Evolutionary conservation across 2,888 invertebrate genomes (phyloP).

Genomic region (Hipparchia semele): DNA sequence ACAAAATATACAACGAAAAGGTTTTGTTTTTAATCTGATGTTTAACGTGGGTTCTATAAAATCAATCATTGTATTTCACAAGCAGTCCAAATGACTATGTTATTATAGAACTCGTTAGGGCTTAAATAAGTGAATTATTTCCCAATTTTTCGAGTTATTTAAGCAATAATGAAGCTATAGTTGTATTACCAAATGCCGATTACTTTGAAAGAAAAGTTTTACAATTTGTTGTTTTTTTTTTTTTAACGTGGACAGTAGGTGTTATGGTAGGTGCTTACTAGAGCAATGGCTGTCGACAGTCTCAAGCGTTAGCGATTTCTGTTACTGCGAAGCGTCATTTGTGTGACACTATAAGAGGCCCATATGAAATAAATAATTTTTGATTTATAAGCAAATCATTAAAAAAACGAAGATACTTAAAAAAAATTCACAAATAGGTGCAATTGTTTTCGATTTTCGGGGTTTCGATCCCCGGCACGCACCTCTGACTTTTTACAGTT

Average conservation of each 20-base stretch:
- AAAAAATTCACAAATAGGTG: no score
- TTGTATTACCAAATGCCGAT: neutral
- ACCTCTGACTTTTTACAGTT: no score
- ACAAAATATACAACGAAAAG: neutral
- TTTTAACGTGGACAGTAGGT: slow-evolving; percentile 1
- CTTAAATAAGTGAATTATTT: slow-evolving; percentile 7
- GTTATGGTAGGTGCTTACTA: no score
- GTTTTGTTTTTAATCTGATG: neutral
- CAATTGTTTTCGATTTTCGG: no score
- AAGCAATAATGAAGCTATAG: neutral
- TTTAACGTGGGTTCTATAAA: neutral
- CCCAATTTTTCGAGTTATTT: neutral
- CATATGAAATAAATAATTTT: no score
- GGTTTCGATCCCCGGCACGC: no score
- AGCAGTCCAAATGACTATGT: neutral
- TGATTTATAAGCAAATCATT: no score
- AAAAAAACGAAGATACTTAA: no score
- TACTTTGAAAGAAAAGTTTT: neutral
- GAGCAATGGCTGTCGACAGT: no score
- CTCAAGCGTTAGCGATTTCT: no score
- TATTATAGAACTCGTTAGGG: neutral
- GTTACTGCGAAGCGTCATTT: no score
- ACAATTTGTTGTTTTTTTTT: neutral
- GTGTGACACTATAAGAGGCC: no score
- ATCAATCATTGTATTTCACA: neutral